A percentile compares a stretch with the other conserved stretches of the same genome.
phyloP scores from a whole-genome alignment of 2,888 invertebrate species.

The Melinaea menophilus region DNA sequence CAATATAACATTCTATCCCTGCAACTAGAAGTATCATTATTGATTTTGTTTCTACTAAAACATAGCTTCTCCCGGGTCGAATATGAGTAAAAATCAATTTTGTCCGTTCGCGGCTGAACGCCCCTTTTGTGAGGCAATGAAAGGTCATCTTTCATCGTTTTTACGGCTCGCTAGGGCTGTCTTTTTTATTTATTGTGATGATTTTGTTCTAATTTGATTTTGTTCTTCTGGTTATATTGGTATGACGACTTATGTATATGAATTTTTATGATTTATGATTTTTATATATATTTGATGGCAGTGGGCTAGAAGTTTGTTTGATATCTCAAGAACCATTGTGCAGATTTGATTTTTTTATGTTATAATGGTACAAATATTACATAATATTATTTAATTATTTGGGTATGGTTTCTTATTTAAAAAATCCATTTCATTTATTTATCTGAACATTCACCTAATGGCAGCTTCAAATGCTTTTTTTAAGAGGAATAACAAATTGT shows the following conservation, averaged over 20 bases:
- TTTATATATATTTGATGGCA: no score
- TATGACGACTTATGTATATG: not conserved
- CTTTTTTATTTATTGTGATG: not conserved
- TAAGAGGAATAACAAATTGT: no score
- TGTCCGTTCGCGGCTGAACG: slow-evolving; percentile 64
- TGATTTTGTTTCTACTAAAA: not conserved
- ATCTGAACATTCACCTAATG: no score
- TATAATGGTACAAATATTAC: not conserved
- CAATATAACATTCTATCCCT: not conserved
- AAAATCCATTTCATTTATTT: no score
- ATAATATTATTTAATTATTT: no score
- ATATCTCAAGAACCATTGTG: not conserved
- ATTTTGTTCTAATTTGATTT: slow-evolving; percentile 4
- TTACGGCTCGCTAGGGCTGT: slow-evolving; percentile 57
- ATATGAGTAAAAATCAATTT: slow-evolving; percentile 72
- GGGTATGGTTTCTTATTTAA: no score
- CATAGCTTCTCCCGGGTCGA: slow-evolving; percentile 16
- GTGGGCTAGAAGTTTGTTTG: not conserved
- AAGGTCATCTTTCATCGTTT: slow-evolving; percentile 71
- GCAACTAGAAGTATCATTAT: not conserved
- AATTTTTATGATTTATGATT: no score
- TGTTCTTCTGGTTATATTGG: not conserved
- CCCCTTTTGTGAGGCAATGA: slow-evolving; percentile 50
- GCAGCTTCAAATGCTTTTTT: no score
- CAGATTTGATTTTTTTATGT: not conserved